phyloP scores from a whole-genome alignment of 2,888 invertebrate species.

The Chrysolina oricalcia region DNA sequence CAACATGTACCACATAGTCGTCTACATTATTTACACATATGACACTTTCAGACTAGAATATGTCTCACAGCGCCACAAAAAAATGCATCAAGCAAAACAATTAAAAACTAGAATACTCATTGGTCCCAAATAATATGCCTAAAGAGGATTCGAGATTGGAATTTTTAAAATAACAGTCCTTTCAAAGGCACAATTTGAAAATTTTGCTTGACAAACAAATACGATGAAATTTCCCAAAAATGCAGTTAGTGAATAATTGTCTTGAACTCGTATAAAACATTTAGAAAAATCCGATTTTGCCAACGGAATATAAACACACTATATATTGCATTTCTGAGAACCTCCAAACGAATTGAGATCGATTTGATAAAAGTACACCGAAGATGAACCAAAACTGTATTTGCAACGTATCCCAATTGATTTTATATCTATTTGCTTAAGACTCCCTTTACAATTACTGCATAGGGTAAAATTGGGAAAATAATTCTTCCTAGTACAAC shows the following conservation, averaged over 20 bases:
- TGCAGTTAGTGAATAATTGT: background rate
- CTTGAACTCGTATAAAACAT: too few species aligned
- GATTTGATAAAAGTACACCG: background rate
- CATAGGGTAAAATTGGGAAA: too few species aligned
- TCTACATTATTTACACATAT: slow-evolving; percentile 34
- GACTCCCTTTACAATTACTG: too few species aligned
- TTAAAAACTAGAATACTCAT: slow-evolving; percentile 51
- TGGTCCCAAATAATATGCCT: slow-evolving; percentile 68
- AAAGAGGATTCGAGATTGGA: slow-evolving; percentile 51
- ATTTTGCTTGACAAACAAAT: slow-evolving; percentile 51
- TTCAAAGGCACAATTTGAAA: slow-evolving; percentile 67
- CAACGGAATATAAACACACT: too few species aligned
- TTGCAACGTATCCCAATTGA: slow-evolving; percentile 1
- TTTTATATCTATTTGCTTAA: background rate
- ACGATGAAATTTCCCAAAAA: slow-evolving; percentile 8
- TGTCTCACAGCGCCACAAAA: slow-evolving; percentile 22
- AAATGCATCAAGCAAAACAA: slow-evolving; percentile 41
- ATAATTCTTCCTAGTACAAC: too few species aligned
- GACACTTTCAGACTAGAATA: slow-evolving; percentile 41
- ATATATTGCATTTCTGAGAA: background rate
- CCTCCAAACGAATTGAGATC: background rate
- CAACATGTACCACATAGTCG: slow-evolving; percentile 41
- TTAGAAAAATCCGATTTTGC: too few species aligned
- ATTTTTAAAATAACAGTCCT: slow-evolving; percentile 59
- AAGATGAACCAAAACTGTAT: background rate